Evolutionary conservation across 2,797 vertebrate species (phyloP), one percentile per base, ranked within the genome.

Genomic region (Anguilla obscura): DNA sequence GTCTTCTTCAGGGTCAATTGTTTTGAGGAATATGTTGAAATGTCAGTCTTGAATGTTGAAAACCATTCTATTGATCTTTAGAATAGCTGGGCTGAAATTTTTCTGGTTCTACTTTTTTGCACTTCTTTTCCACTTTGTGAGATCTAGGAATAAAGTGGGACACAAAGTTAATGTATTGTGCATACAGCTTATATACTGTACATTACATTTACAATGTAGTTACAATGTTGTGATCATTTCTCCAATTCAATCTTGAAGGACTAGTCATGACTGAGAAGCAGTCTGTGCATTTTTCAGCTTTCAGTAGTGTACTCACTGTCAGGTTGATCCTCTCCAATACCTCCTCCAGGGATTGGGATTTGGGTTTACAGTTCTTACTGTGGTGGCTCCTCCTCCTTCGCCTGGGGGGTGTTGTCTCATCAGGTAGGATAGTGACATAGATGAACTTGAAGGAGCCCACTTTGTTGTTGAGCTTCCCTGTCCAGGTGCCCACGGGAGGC

Each of bases 391-490:
- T 89, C 0, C 94, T 95, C 90, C 93, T 96, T 93, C 95, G 97
- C 83, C 95, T 95, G 58, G 92, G 89, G 0, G 96, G 95, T 0
- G 94, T 94, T 0, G 91, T 93, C 91, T 98, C 97, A 2, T 99
- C 97, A 0, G 97, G 98, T 86, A 99, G 93, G 87, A 99, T 87
- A 9, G 97, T 97, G 91, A 99, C 97, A 0, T 99, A 99, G 95
- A 99, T 99, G 95, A 99, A 99, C 93, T 99, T 99, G 93, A 99
- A 99, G 90, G 97, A 98, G 85, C 99, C 99, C 91, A 99, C 94
- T 90, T 95, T 98, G 95, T 96, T 98, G 90, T 98, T 98, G 89
- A 99, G 97, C 91, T 98, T 96, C 74, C 99, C 99, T 0, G 97
- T 97, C 99, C 99, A 99, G 2, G 97, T 99, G 86, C 99, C 99